Conservation (phyloP, 2,113 vertebrate species). For the Pseudopipra pipra region DNA sequence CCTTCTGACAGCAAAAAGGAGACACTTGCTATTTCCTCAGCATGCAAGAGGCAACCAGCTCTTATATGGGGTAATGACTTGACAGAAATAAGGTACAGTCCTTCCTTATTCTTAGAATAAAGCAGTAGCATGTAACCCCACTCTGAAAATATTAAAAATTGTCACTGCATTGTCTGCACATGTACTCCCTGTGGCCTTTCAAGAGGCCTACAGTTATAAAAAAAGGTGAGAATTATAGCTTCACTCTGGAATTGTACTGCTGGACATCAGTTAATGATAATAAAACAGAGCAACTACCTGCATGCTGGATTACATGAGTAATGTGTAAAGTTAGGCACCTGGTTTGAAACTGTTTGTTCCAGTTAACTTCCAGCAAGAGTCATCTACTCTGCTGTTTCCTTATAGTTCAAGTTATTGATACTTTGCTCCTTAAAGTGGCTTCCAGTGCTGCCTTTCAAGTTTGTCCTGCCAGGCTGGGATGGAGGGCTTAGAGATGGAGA, state of each 20-base stretch:
- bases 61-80: not conserved
- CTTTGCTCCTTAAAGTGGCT: not conserved
- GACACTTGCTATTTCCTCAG: not conserved
- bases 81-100: not conserved
- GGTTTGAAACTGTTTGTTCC: not conserved
- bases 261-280: not conserved
- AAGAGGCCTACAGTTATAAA: not conserved
- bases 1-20: not conserved
- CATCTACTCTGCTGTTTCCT: not conserved
- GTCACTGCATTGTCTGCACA: not conserved
- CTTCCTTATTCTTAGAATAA: not conserved
- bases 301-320: not conserved
- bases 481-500: not conserved
- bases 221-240: not conserved
- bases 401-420: not conserved
- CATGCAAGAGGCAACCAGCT: not conserved
- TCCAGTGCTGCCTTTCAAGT: not conserved
- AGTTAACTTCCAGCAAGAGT: not conserved
- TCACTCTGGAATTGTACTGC: not conserved
- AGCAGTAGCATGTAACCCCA: not conserved
- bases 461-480: not conserved
- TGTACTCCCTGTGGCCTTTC: not conserved
- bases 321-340: not conserved
- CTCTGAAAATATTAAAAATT: not conserved
- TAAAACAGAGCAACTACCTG: not conserved